Base-by-base conservation (phyloP, 2,113 vertebrate species). In the Xenotilapia caudafasciata region DNA sequence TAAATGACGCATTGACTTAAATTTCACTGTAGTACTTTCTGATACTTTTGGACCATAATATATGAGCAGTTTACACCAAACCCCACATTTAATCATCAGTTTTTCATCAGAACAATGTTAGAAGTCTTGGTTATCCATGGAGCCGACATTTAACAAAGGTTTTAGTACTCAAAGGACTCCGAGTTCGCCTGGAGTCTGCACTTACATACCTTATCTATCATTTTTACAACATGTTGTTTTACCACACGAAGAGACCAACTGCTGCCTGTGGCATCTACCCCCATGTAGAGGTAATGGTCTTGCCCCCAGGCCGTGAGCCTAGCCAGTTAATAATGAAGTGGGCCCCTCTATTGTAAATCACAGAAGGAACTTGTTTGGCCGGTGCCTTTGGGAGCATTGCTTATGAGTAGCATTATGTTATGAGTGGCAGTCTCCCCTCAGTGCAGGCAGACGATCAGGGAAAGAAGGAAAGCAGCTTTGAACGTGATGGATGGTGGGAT, bases 321-420 rank as follows among this genome's bases (percentile, higher is more conserved):
- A 80, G 86, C 56, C 83, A 89, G 90, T 94, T 92, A 89, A 92
- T 95, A 93, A 94, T 93, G 86, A 92, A 91, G 84, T 82, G 82
- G 87, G 60, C 83, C 84, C 82, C 86, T 90, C 87, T 73, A 91
- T 94, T 94, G 93, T 95, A 95, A 95, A 95, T 94, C 92, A 95
- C 89, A 94, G 90, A 84, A 79, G 84, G 86, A 84, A 83, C 81
- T 92, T 94, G 91, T 90, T 90, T 86, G 83, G 82, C 87, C 60
- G 70, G 86, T 56, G 84, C 86, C 89, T 88, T 92, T 87, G 85
- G 93, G 89, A 89, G 77, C 89, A 84, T 84, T 86, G 79, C 87
- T 60, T 86, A 89, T 1, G 55, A 58, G 1, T 58, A 58, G 55
- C 55, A 58, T 90, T 33, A 83, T 86, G 88, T 88, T 79, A 65